These are phyloP conservation scores for Allolobophora icterica DNA, from an alignment of 2,888 invertebrate species.

Conservation along the genomic window DNA sequence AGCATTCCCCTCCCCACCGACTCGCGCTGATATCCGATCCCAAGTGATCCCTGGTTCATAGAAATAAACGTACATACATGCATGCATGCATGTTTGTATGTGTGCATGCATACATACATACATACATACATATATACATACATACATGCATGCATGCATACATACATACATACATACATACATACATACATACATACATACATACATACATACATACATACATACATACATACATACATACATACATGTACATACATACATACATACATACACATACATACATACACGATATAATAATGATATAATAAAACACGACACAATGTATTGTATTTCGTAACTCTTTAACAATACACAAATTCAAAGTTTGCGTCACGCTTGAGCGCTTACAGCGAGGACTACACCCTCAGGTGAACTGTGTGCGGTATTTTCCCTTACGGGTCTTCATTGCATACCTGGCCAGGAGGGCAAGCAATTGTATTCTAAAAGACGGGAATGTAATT, in stretches of 20 bases:
- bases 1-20: no score
- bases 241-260: no score
- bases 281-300: no score
- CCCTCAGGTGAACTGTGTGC: background rate
- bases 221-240: background rate
- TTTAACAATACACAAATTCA: background rate
- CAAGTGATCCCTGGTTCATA: no score
- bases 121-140: conserved; percentile 18
- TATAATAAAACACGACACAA: no score
- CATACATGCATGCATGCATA: background rate
- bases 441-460: background rate
- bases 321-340: background rate
- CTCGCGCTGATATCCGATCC: no score
- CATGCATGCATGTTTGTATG: conserved; percentile 11
- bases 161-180: background rate
- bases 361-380: background rate
- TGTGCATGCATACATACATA: conserved; percentile 28
- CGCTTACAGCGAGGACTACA: background rate
- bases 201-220: background rate
- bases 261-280: no score
- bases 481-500: background rate
- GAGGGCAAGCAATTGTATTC: background rate
- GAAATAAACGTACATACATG: no score
- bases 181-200: conserved; percentile 8
- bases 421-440: background rate